These are phyloP conservation scores for Micronisus gabar DNA, from an alignment of 2,113 vertebrate species.

Conservation along the genomic window DNA sequence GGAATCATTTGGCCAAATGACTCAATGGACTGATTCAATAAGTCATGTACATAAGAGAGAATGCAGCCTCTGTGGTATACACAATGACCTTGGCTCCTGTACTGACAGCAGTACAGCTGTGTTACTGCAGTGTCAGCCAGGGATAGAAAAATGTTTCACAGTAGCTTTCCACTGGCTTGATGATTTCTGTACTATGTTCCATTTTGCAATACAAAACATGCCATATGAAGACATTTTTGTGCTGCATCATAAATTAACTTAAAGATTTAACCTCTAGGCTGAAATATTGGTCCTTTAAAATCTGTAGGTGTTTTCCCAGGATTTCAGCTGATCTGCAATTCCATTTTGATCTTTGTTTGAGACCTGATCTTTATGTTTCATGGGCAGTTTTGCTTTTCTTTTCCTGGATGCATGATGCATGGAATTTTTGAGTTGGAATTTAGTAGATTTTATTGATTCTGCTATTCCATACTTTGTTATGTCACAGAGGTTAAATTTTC, in stretches of 20 bases:
- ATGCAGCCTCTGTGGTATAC: neutral
- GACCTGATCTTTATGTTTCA: neutral
- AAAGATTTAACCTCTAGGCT: neutral
- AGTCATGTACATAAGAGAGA: neutral
- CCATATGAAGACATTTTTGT: neutral
- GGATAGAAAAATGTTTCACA: neutral
- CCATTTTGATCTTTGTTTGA: neutral
- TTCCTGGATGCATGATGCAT: neutral
- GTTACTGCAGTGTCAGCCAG: neutral
- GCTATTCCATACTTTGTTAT: neutral
- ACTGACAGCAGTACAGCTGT: neutral
- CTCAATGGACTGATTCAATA: neutral
- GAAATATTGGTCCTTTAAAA: neutral
- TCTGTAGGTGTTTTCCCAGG: neutral
- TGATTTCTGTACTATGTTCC: neutral
- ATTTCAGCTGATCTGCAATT: neutral
- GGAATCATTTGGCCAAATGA: neutral
- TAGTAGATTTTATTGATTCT: neutral
- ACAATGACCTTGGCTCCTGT: neutral
- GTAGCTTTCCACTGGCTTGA: neutral
- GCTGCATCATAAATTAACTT: neutral
- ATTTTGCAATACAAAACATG: neutral
- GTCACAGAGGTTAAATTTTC: neutral
- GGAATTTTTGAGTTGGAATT: neutral
- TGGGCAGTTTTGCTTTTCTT: neutral